These are phyloP conservation scores for Pachyuromys duprasi DNA, from an alignment of 2,797 vertebrate genomes.

Conservation along the genomic window DNA sequence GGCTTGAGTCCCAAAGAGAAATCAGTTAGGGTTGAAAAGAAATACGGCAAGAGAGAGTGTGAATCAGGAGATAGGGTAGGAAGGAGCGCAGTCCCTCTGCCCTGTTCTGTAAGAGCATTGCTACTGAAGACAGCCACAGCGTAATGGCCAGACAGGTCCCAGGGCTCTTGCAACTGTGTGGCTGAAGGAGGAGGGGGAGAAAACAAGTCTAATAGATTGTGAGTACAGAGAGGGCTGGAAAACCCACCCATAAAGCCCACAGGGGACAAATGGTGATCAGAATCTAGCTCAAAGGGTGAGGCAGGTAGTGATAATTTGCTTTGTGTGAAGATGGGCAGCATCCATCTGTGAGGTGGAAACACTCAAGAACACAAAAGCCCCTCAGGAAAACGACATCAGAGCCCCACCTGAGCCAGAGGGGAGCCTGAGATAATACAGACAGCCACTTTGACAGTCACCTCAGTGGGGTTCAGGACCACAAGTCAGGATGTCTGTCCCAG, in stretches of 20 bases:
- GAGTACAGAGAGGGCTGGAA: neutral
- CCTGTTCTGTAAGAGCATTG: neutral
- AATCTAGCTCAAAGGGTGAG: neutral
- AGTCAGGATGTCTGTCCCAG: neutral
- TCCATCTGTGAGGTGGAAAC: neutral
- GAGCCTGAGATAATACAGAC: neutral
- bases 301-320: neutral
- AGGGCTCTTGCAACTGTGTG: neutral
- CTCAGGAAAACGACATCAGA: neutral
- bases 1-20: constrained; percentile 16
- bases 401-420: neutral
- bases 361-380: neutral
- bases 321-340: neutral
- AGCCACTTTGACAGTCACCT: neutral
- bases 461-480: neutral
- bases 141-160: neutral
- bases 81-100: too few relatives aligned
- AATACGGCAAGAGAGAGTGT: neutral
- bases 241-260: neutral
- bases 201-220: rapidly evolving
- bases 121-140: neutral
- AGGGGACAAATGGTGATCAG: neutral
- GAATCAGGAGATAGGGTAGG: neutral
- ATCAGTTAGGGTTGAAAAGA: neutral
- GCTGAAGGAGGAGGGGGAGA: neutral